Evolutionary conservation across 1,140 invertebrate species (phyloP).

Genomic region (Pygmarrhopalites habei): DNA sequence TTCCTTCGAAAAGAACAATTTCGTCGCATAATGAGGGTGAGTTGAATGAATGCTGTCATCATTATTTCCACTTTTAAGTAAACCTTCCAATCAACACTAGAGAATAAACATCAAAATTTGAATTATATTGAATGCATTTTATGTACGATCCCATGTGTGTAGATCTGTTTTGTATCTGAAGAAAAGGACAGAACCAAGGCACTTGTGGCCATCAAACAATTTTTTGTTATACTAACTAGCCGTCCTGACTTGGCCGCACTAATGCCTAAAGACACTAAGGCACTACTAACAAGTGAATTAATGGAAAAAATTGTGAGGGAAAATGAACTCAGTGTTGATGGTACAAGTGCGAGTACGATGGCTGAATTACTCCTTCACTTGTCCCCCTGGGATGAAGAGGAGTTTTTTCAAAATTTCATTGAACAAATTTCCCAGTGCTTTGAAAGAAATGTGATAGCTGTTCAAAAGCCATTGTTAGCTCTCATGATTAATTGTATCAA

Average conservation of each 20-base stretch:
- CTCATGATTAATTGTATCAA: constrained; percentile 15
- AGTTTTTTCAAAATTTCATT: constrained; percentile 9
- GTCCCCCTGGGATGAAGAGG: neutral
- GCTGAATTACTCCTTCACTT: constrained; percentile 12
- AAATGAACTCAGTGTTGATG: neutral
- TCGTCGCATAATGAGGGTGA: neutral
- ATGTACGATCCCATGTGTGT: neutral
- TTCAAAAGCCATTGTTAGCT: constrained; percentile 12
- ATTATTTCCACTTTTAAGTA: constrained; percentile 3
- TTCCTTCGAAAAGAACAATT: constrained; percentile 15
- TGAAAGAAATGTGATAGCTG: neutral
- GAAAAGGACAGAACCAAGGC: constrained; percentile 15
- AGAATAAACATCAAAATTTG: neutral
- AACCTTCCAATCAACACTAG: too few species aligned
- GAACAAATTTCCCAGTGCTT: constrained; percentile 2
- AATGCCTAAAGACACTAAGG: constrained; percentile 3
- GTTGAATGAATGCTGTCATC: neutral
- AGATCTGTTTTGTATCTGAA: neutral
- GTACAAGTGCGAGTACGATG: neutral
- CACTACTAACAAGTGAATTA: constrained; percentile 2
- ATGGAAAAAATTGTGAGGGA: neutral
- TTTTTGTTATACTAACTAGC: constrained; percentile 20
- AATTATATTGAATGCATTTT: neutral
- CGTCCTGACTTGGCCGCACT: constrained; percentile 8
- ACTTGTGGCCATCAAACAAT: constrained; percentile 26